These are phyloP conservation scores for Ctenodactylus gundi DNA, from an alignment of 2,113 vertebrate species.

Conservation along the genomic window DNA sequence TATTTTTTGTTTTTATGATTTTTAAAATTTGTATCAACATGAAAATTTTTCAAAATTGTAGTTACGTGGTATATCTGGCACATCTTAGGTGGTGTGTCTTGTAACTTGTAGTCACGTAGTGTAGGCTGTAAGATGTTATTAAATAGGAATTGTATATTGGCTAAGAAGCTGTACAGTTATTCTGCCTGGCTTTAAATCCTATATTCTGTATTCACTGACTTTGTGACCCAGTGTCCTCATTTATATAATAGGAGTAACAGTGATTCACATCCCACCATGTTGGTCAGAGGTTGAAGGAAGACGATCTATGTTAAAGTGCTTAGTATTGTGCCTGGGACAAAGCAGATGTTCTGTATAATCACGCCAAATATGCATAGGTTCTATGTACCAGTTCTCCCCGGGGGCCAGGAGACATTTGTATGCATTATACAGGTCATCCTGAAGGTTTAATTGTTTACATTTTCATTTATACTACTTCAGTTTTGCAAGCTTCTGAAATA, in stretches of 20 bases:
- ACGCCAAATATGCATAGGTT: not conserved
- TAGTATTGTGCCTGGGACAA: not conserved
- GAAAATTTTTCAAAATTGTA: not conserved
- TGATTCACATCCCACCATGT: not conserved
- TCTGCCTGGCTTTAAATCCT: not conserved
- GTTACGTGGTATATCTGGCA: not conserved
- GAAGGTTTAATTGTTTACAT: conserved; percentile 11
- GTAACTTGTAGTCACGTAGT: not conserved
- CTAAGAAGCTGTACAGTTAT: not conserved
- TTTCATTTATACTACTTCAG: not conserved
- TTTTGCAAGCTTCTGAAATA: not conserved
- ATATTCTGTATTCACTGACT: not conserved
- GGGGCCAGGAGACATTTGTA: not conserved
- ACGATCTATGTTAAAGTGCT: not conserved
- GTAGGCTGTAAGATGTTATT: not conserved
- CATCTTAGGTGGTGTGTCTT: not conserved
- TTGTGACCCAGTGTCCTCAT: not conserved
- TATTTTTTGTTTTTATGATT: too few species aligned
- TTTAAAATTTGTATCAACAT: too few species aligned
- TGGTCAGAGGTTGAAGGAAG: not conserved
- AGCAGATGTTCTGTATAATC: not conserved
- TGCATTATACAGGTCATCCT: not conserved
- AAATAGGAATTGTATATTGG: not conserved
- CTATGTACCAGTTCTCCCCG: not conserved
- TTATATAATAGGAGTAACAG: not conserved